Conservation (phyloP, 2,888 invertebrate species). For the Rotaria socialis region DNA sequence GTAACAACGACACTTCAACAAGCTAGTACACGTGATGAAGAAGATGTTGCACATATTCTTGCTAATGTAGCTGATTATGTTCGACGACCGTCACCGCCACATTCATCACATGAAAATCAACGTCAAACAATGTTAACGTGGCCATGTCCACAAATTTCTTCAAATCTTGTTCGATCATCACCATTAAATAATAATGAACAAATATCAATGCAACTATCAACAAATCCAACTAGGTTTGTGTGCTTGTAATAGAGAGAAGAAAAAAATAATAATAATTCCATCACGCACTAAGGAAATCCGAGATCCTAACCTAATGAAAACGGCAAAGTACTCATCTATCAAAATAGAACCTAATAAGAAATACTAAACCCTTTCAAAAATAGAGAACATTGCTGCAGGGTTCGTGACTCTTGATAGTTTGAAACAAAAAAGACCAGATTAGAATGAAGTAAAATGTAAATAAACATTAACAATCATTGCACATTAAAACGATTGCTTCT, state of each 20-base stretch:
- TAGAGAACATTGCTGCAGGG: too few species aligned
- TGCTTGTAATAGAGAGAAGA: not conserved
- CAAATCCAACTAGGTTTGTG: not conserved
- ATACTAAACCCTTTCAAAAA: too few species aligned
- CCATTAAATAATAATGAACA: conserved; percentile 5
- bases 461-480: too few species aligned
- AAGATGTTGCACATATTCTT: conserved; percentile 35
- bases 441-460: too few species aligned
- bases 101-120: not conserved
- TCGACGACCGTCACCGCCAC: not conserved
- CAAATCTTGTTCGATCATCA: conserved; percentile 14
- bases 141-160: conserved; percentile 32
- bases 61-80: conserved; percentile 34
- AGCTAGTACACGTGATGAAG: not conserved
- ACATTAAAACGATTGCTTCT: too few species aligned
- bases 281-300: too few species aligned
- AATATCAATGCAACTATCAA: not conserved
- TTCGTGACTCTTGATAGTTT: too few species aligned
- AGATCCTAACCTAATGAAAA: too few species aligned
- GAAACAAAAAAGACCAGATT: too few species aligned
- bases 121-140: conserved; percentile 10
- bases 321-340: too few species aligned
- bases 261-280: too few species aligned
- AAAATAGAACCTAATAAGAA: too few species aligned
- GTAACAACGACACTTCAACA: not conserved